These are phyloP conservation scores for Cotesia glomerata DNA, from an alignment of 1,140 invertebrate genomes.

Conservation along the genomic window DNA sequence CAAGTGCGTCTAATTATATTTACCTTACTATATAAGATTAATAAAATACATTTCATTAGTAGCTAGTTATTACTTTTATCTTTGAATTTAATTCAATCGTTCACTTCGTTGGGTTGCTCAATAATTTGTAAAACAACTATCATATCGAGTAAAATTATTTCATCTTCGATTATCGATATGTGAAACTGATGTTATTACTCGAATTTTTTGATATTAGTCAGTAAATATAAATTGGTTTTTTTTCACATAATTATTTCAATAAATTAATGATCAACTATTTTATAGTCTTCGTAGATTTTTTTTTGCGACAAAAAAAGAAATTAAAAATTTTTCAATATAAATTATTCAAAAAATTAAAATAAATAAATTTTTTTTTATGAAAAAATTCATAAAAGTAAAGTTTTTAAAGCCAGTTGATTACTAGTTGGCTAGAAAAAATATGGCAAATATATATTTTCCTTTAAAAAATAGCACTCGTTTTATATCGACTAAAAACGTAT, in stretches of 20 bases:
- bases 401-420: slow-evolving; percentile 11
- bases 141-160: slow-evolving; percentile 34
- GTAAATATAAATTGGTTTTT: background rate
- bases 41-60: slow-evolving; percentile 48
- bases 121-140: slow-evolving; percentile 33
- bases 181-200: slow-evolving; percentile 27
- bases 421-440: slow-evolving; percentile 23
- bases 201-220: background rate
- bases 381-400: background rate
- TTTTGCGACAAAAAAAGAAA: background rate
- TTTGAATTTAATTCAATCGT: slow-evolving; percentile 25
- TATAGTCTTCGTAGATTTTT: background rate
- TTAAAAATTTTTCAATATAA: background rate
- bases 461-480: slow-evolving; percentile 9
- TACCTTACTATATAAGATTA: slow-evolving; percentile 50
- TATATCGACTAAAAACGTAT: slow-evolving; percentile 19
- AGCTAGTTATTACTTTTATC: slow-evolving; percentile 35
- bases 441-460: slow-evolving; percentile 24
- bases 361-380: background rate
- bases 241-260: too few relatives aligned
- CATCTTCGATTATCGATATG: slow-evolving; percentile 41
- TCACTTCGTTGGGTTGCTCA: slow-evolving; percentile 27
- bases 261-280: background rate
- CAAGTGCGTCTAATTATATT: slow-evolving; percentile 16
- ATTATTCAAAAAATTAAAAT: background rate